Evolutionary conservation across 2,797 vertebrate species (phyloP).

Genomic region (Gephyroberyx darwinii): DNA sequence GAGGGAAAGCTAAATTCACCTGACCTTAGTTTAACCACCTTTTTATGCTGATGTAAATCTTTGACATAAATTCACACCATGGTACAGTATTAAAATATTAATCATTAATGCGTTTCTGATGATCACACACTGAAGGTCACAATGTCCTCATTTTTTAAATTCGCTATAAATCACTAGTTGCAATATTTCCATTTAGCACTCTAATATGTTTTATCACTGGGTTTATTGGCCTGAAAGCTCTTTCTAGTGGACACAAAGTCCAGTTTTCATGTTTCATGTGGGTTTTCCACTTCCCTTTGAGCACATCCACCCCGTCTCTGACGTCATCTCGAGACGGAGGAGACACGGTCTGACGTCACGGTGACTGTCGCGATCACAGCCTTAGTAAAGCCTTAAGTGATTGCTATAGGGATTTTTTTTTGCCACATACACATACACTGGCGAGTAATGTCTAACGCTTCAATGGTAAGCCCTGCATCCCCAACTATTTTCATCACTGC

Average conservation of each 20-base stretch:
- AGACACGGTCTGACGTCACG: slow-evolving; percentile 77
- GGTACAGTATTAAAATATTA: too few relatives aligned
- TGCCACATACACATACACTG: slow-evolving; percentile 28
- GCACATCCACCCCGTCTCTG: slow-evolving; percentile 66
- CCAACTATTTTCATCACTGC: too few relatives aligned
- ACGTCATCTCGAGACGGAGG: slow-evolving; percentile 68
- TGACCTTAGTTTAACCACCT: too few relatives aligned
- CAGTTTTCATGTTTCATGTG: slow-evolving; percentile 44
- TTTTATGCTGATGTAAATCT: background rate
- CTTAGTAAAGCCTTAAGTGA: slow-evolving; percentile 53
- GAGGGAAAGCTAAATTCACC: too few relatives aligned
- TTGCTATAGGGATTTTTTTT: slow-evolving; percentile 56
- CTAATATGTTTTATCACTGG: too few relatives aligned
- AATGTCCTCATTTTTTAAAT: too few relatives aligned
- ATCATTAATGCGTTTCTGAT: too few relatives aligned
- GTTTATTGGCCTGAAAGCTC: slow-evolving; percentile 7
- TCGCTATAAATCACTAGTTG: too few relatives aligned
- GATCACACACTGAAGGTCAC: too few relatives aligned
- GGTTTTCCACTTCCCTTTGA: slow-evolving; percentile 78
- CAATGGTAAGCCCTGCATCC: background rate
- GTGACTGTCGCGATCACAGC: slow-evolving; percentile 50
- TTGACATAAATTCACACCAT: too few relatives aligned
- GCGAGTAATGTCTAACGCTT: slow-evolving; percentile 1
- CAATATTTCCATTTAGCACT: too few relatives aligned
- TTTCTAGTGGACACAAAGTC: slow-evolving; percentile 19